phyloP scores from a whole-genome alignment of 2,113 vertebrate genomes.

The Daphoenositta chrysoptera region DNA sequence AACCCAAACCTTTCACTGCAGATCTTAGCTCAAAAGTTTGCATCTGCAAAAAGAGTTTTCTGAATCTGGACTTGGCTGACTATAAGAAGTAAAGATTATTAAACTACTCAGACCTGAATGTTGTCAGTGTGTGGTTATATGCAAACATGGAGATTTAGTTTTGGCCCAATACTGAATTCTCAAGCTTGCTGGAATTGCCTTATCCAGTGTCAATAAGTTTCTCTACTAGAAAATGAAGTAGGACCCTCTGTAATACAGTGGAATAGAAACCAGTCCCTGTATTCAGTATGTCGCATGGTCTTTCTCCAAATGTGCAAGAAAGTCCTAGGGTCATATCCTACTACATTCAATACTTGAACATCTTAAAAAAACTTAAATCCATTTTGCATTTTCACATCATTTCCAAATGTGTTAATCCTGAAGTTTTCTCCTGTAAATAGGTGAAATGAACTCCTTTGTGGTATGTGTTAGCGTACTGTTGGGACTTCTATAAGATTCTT shows the following conservation, averaged over 20 bases:
- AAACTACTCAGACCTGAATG: neutral
- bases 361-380: neutral
- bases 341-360: neutral
- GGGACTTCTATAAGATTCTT: constrained; percentile 10
- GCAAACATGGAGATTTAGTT: neutral
- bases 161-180: neutral
- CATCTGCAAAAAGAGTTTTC: neutral
- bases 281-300: neutral
- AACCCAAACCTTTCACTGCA: constrained; percentile 9
- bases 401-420: constrained; percentile 19
- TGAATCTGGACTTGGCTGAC: neutral
- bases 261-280: neutral
- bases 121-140: constrained; percentile 3
- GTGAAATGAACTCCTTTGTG: neutral
- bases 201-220: neutral
- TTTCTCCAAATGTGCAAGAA: neutral
- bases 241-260: neutral
- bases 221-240: neutral
- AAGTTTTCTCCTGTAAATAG: constrained; percentile 27
- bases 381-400: constrained; percentile 10
- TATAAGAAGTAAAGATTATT: neutral
- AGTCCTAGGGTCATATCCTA: neutral
- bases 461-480: neutral
- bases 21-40: neutral
- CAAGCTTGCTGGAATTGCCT: neutral